Evolutionary conservation across 2,888 invertebrate genomes (phyloP).

Genomic region (Agrilus mali): DNA sequence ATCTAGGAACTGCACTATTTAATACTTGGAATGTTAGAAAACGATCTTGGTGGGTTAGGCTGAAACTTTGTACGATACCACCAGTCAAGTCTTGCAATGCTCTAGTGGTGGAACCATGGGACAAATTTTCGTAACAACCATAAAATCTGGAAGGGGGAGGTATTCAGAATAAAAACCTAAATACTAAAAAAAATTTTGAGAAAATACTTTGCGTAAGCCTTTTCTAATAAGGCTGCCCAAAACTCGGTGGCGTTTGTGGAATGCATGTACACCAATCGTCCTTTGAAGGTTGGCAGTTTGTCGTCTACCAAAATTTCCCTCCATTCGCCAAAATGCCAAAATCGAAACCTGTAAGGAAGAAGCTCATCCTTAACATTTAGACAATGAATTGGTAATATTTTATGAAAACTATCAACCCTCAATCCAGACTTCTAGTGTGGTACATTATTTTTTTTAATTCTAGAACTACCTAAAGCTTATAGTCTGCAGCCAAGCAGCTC

Average conservation of each 20-base stretch:
- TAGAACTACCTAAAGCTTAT: too few species aligned
- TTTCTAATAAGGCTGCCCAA: conserved; percentile 67
- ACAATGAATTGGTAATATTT: too few species aligned
- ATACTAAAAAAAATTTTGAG: conserved; percentile 7
- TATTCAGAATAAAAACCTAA: not conserved
- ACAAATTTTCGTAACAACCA: conserved; percentile 55
- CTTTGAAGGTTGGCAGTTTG: conserved; percentile 56
- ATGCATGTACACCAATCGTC: conserved; percentile 48
- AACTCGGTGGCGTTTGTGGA: conserved; percentile 53
- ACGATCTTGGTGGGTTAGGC: conserved; percentile 48
- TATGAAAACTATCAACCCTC: too few species aligned
- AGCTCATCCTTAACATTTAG: too few species aligned
- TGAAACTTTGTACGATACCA: conserved; percentile 63
- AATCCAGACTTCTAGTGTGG: too few species aligned
- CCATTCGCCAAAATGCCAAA: conserved; percentile 75
- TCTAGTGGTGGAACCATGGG: conserved; percentile 50
- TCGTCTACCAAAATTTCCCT: conserved; percentile 64
- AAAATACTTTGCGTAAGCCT: conserved; percentile 67
- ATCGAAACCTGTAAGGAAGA: conserved; percentile 46
- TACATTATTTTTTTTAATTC: too few species aligned
- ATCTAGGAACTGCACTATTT: conserved; percentile 56
- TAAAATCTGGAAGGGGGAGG: conserved; percentile 38
- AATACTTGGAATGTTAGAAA: conserved; percentile 53
- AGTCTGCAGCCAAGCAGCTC: too few species aligned
- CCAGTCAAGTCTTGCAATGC: conserved; percentile 63